Evolutionary conservation across 2,888 invertebrate genomes (phyloP), one percentile per base, ranked within the genome.

Genomic region (Pegoplata infirma): DNA sequence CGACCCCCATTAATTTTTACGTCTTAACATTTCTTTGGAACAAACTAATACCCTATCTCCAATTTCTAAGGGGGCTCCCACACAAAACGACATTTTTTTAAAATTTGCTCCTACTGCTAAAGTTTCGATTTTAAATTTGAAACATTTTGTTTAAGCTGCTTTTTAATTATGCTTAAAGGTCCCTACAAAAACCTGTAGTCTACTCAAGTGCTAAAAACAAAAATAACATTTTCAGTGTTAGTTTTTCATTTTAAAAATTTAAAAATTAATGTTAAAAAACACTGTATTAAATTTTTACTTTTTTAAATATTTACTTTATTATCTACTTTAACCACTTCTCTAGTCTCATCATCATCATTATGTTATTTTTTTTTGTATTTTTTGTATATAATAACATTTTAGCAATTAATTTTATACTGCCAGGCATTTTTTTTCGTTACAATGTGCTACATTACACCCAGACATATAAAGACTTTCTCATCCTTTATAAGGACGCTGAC

Each of bases 371-470:
- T 4, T 49, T 10, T 23, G 23, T 51, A 3, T 53, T 16, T 44
- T 55, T 68, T 49, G 40, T 21, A 28, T 61, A 47, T 40, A 61
- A 78, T 67, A 75, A 74, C 75, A 79, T 75, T 67, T 75, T 56
- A 79, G 74, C 78, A 79, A 79, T 79, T 79, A 79, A 79, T 75
- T 79, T 75, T 75, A 47, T 61, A 66, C 78, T 75, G 64, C 36
- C 23, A 79, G 78, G 74, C 71, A 61, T 55, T 49, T 40, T 1
- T 32, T 55, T 56, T 23, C 28, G 58, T 58, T 66, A 56, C 61
- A 75, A 55, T 75, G 47, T 53, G 72, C 72, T 68, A 74, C 64
- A 78, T 78, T 78, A 68, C 67, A 73, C 46, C 56, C 68, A 66
- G 49, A 49, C 69, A 59, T 59, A 55, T 44, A 51, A 3, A 3